Conservation (phyloP, 2,888 invertebrate species). For the Cerastis rubricosa region DNA sequence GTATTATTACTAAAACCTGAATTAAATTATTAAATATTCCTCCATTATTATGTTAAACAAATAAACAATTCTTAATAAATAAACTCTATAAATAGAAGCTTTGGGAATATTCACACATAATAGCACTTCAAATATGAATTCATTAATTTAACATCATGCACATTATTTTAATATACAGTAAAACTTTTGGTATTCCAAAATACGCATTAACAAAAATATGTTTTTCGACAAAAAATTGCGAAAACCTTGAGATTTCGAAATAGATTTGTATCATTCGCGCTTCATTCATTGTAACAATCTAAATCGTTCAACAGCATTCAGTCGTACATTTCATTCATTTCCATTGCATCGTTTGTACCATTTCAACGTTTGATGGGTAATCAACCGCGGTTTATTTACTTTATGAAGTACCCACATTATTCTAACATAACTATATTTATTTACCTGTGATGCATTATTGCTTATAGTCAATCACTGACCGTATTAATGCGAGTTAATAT, state of each 20-base stretch:
- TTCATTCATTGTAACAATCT: constrained; percentile 22
- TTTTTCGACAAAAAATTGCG: constrained; percentile 4
- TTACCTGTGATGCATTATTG: constrained; percentile 62
- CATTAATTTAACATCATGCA: constrained; percentile 32
- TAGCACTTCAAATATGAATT: constrained; percentile 53
- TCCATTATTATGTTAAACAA: constrained; percentile 27
- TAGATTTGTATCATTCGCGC: constrained; percentile 35
- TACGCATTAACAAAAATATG: constrained; percentile 17
- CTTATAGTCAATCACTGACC: constrained; percentile 52
- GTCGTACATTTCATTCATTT: constrained; percentile 40
- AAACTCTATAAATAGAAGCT: constrained; percentile 67
- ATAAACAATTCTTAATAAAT: constrained; percentile 56
- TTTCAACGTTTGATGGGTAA: constrained; percentile 41
- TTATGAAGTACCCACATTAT: constrained; percentile 28
- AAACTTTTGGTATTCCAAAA: constrained; percentile 23
- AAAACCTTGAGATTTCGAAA: constrained; percentile 50
- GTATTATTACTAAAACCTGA: constrained; percentile 13
- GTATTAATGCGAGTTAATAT: constrained; percentile 30
- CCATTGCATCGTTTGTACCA: constrained; percentile 61
- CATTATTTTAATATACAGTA: constrained; percentile 19
- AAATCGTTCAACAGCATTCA: constrained; percentile 54
- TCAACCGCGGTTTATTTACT: constrained; percentile 44
- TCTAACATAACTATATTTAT: constrained; percentile 47
- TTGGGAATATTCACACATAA: constrained; percentile 64
- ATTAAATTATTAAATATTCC: constrained; percentile 35